phyloP scores from a whole-genome alignment of 2,113 vertebrate genomes.

The Budorcas taxicolor region DNA sequence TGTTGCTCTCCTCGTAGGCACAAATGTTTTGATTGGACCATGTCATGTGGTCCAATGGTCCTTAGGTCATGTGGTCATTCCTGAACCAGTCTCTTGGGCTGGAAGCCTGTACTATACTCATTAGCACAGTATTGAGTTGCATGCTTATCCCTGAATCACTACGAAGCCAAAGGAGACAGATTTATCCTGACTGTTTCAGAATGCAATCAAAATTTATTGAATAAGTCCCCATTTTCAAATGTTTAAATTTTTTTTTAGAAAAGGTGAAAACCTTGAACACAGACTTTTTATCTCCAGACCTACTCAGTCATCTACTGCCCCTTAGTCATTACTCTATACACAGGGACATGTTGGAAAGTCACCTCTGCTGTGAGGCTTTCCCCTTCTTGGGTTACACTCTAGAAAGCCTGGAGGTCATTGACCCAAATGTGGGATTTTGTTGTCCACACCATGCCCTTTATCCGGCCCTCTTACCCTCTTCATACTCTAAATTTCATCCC shows the following conservation, averaged over 20 bases:
- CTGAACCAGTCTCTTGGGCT: not conserved
- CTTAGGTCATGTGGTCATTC: not conserved
- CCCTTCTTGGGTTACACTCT: not conserved
- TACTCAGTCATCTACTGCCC: not conserved
- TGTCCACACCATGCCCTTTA: not conserved
- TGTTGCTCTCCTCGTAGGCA: not conserved
- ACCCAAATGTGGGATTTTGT: not conserved
- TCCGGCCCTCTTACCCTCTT: not conserved
- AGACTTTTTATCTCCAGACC: not conserved
- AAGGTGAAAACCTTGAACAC: not conserved
- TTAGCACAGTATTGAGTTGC: not conserved
- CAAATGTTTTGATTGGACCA: not conserved
- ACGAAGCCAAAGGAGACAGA: not conserved
- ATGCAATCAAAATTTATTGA: not conserved
- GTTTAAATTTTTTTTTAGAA: not conserved
- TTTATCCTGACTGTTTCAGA: not conserved
- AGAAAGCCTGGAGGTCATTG: not conserved
- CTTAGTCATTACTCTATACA: not conserved
- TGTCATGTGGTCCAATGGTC: too few species aligned
- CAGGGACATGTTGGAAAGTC: not conserved
- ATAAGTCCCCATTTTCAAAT: not conserved
- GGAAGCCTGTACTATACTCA: not conserved
- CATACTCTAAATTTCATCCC: not conserved
- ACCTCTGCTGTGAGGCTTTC: rapidly evolving
- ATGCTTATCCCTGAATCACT: not conserved